Evolutionary conservation across 2,888 invertebrate genomes (phyloP).

Genomic region (Dryobotodes eremita): DNA sequence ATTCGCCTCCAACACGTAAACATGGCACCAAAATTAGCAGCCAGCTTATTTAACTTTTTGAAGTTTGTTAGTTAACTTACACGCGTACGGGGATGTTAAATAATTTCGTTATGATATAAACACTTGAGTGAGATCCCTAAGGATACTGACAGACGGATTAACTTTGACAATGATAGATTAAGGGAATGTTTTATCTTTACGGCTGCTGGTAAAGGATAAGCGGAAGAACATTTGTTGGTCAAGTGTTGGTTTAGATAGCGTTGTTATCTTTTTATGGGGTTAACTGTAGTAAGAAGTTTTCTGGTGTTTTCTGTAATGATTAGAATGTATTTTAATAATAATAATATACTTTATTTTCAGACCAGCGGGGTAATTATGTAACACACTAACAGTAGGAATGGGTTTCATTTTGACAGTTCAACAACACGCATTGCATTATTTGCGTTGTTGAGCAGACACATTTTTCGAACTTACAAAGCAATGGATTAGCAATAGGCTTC

Average conservation of each 20-base stretch:
- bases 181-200: conserved; percentile 55
- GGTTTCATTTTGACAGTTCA: too few relatives aligned
- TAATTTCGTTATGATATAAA: conserved; percentile 71
- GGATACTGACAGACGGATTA: conserved; percentile 59
- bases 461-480: too few relatives aligned
- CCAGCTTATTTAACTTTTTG: conserved; percentile 70
- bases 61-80: conserved; percentile 67
- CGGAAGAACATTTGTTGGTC: conserved; percentile 50
- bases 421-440: too few relatives aligned
- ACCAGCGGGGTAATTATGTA: too few relatives aligned
- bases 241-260: conserved; percentile 36
- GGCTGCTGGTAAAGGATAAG: conserved; percentile 8
- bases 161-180: conserved; percentile 66
- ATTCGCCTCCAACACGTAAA: conserved; percentile 40
- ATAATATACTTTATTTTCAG: too few relatives aligned
- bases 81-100: conserved; percentile 65
- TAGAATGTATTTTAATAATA: too few relatives aligned
- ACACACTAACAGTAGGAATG: too few relatives aligned
- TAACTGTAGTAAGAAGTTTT: not conserved
- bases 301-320: not conserved
- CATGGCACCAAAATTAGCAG: conserved; percentile 47
- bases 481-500: too few relatives aligned
- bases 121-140: conserved; percentile 57
- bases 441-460: too few relatives aligned
- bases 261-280: conserved; percentile 46